Evolutionary conservation across 2,888 invertebrate genomes (phyloP).

Genomic region (Drosophila austrosaltans): DNA sequence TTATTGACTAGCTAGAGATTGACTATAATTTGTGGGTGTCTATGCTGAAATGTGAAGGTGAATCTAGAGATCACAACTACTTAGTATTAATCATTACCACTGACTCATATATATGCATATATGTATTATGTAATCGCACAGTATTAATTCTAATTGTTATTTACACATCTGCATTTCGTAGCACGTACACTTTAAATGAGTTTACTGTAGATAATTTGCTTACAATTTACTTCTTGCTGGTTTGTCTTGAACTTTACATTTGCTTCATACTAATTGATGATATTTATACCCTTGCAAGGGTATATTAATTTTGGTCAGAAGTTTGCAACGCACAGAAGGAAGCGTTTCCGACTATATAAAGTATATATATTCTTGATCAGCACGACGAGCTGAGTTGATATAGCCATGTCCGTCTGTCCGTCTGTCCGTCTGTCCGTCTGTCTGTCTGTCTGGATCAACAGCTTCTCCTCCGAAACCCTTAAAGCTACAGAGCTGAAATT

Average conservation of each 20-base stretch:
- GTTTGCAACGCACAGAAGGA: too few species aligned
- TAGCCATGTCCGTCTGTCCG: too few species aligned
- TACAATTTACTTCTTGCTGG: background rate
- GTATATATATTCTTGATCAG: too few species aligned
- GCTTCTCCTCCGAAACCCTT: too few species aligned
- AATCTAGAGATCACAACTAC: slow-evolving; percentile 22
- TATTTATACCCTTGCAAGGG: too few species aligned
- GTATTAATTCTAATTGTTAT: background rate
- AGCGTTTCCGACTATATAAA: too few species aligned
- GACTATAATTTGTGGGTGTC: slow-evolving; percentile 51
- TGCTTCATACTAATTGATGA: background rate
- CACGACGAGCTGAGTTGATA: too few species aligned
- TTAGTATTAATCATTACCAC: background rate
- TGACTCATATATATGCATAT: background rate
- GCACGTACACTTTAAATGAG: background rate
- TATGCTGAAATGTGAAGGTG: slow-evolving; percentile 57
- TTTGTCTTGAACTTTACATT: background rate
- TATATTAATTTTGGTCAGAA: too few species aligned
- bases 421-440: too few species aligned
- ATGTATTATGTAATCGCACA: background rate
- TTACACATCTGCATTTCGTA: slow-evolving; percentile 1
- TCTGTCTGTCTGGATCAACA: too few species aligned
- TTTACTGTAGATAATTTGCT: slow-evolving; percentile 2
- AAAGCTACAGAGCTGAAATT: too few species aligned
- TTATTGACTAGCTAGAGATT: background rate